Evolutionary conservation across 2,888 invertebrate genomes (phyloP).

Genomic region (Nemapogon koenigi): DNA sequence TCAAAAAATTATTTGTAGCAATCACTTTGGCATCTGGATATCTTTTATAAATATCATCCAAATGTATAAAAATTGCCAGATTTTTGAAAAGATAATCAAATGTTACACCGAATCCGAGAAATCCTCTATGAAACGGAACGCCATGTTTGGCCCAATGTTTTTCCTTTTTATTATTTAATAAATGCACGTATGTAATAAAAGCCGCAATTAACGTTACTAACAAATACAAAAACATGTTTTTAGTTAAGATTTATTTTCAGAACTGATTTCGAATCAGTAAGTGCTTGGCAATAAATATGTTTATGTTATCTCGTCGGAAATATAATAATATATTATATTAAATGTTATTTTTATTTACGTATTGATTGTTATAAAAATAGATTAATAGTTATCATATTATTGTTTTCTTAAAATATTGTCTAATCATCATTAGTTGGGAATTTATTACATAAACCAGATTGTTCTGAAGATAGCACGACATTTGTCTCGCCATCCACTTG

Average conservation of each 20-base stretch:
- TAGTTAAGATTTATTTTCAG: not conserved
- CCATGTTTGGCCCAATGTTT: conserved; percentile 3
- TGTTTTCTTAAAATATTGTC: too few species aligned
- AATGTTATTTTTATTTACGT: too few species aligned
- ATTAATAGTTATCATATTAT: too few species aligned
- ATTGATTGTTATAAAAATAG: too few species aligned
- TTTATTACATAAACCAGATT: too few species aligned
- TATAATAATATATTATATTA: not conserved
- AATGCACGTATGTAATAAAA: conserved; percentile 1
- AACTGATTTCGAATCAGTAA: not conserved
- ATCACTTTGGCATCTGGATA: conserved; percentile 1
- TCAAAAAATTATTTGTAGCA: conserved; percentile 2
- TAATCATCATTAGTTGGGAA: too few species aligned
- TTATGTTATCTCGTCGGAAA: not conserved
- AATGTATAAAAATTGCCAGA: not conserved
- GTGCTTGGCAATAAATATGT: not conserved
- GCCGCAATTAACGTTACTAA: not conserved
- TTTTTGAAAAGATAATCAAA: conserved; percentile 1
- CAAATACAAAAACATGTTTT: conserved; percentile 3
- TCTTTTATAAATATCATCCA: conserved; percentile 6
- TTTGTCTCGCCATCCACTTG: too few species aligned
- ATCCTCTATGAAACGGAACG: conserved; percentile 1
- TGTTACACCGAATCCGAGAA: not conserved
- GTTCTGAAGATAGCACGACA: too few species aligned
- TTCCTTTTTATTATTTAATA: not conserved